Evolutionary conservation across 2,797 vertebrate species (phyloP).

Genomic region (Poeciliopsis gracilis): DNA sequence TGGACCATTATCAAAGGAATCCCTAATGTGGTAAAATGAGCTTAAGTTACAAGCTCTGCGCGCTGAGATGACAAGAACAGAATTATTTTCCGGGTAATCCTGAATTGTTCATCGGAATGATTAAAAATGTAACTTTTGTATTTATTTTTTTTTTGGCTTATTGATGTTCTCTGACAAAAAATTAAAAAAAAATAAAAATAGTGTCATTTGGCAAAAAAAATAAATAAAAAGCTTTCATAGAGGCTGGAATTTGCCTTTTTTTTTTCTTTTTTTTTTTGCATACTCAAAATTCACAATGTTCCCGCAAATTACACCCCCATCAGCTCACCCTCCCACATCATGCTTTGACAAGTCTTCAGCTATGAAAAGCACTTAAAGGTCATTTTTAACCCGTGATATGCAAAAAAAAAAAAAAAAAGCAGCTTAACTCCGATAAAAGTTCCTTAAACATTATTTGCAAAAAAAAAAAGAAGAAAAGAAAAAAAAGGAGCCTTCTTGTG

Average conservation of each 20-base stretch:
- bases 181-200: neutral
- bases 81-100: constrained; percentile 3
- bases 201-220: neutral
- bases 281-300: constrained; percentile 42
- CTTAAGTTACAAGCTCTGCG: constrained; percentile 21
- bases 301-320: constrained; percentile 67
- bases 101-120: constrained; percentile 34
- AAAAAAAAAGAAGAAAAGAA: neutral
- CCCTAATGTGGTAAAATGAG: constrained; percentile 55
- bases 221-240: constrained; percentile 9
- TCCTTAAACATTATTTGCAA: constrained; percentile 67
- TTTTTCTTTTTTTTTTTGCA: neutral
- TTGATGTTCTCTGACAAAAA: constrained; percentile 1
- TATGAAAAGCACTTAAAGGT: constrained; percentile 70
- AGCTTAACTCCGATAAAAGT: constrained; percentile 59
- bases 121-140: constrained; percentile 33
- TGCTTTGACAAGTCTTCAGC: constrained; percentile 70
- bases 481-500: constrained; percentile 23
- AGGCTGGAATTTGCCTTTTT: constrained; percentile 17
- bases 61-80: constrained; percentile 27
- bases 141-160: constrained; percentile 1
- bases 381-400: constrained; percentile 57
- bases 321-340: constrained; percentile 63
- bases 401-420: constrained; percentile 21
- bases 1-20: constrained; percentile 58